Base-by-base conservation (phyloP, 2,113 vertebrate species). In the Crotalus horridus region DNA sequence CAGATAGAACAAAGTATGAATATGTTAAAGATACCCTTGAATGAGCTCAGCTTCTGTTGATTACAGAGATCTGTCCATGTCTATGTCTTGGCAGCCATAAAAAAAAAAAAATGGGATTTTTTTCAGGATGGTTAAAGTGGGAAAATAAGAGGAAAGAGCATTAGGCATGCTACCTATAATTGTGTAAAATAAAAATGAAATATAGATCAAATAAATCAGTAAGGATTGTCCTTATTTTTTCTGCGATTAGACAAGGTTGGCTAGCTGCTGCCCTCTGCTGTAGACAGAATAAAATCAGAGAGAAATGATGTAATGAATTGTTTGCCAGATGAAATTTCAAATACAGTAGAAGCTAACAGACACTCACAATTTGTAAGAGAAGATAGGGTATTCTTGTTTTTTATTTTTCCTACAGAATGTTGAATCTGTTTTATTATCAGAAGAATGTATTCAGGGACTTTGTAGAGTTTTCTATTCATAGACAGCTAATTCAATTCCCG, bases 401-500 rank as follows among this genome's bases (percentile, higher is more conserved):
- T 92, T 90, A 59, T n/a, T n/a, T 69, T 81, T 8, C n/a, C n/a
- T 81, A 7, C n/a, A 81, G 88, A 95, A 92, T 90, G 88, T n/a
- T 93, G 91, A 95, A n/a, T 86, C 90, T 23, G 88, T 85, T 94
- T 94, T 95, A 88, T 26, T 69, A 91, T 93, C 89, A 91, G 94
- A 95, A 95, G 91, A 89, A n/a, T 91, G 15, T 61, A 17, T 55
- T 92, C 91, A 92, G n/a, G 11, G 24, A 58, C 33, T 13, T 24
- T 92, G 61, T 95, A 94, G 94, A 94, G 92, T 90, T 97, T 96
- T 95, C 89, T 94, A 1, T 89, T 92, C 89, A 90, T 26, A 92
- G 94, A 46, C 74, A 93, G 89, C 7, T 69, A 21, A 29, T 64
- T 93, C 92, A 24, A 39, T 92, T 94, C 24, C 91, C 89, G 51